A percentile compares a stretch with the other conserved stretches of the same genome.
phyloP scores from a whole-genome alignment of 2,113 vertebrate species.

The Guaruba guarouba region DNA sequence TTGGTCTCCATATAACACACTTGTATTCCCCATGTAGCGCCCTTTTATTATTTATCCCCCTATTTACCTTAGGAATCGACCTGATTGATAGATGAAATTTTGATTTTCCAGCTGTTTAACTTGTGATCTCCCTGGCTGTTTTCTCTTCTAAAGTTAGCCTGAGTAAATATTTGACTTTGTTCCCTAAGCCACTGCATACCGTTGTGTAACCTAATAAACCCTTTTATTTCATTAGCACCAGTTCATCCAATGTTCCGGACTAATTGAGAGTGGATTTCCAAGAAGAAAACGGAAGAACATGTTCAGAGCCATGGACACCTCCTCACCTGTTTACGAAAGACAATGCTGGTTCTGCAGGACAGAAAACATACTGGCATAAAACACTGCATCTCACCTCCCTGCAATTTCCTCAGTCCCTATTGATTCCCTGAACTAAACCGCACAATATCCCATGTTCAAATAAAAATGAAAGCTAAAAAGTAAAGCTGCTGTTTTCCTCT shows the following conservation, averaged over 20 bases:
- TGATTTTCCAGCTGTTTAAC: not conserved
- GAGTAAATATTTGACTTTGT: slow-evolving; percentile 45
- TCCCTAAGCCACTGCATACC: slow-evolving; percentile 34
- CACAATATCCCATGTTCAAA: not conserved
- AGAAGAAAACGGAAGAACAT: slow-evolving; percentile 67
- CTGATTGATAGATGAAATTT: not conserved
- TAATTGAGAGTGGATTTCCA: slow-evolving; percentile 67
- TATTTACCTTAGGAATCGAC: not conserved
- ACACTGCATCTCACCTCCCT: not conserved
- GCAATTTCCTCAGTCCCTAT: not conserved
- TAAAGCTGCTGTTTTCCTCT: not conserved
- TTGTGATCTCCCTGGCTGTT: not conserved
- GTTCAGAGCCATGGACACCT: slow-evolving; percentile 13
- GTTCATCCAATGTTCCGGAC: slow-evolving; percentile 49
- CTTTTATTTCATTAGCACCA: slow-evolving; percentile 59
- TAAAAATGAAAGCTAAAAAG: not conserved
- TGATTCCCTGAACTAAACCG: not conserved
- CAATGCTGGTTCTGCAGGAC: not conserved
- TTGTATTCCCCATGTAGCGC: not conserved
- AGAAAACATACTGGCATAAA: not conserved
- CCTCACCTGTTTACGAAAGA: slow-evolving; percentile 21
- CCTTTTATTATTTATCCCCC: not conserved
- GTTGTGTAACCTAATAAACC: slow-evolving; percentile 49
- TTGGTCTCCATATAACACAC: not conserved
- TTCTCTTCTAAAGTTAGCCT: slow-evolving; percentile 4